These are phyloP conservation scores for Ctenicera cuprea DNA, from an alignment of 2,888 invertebrate genomes.

Conservation along the genomic window DNA sequence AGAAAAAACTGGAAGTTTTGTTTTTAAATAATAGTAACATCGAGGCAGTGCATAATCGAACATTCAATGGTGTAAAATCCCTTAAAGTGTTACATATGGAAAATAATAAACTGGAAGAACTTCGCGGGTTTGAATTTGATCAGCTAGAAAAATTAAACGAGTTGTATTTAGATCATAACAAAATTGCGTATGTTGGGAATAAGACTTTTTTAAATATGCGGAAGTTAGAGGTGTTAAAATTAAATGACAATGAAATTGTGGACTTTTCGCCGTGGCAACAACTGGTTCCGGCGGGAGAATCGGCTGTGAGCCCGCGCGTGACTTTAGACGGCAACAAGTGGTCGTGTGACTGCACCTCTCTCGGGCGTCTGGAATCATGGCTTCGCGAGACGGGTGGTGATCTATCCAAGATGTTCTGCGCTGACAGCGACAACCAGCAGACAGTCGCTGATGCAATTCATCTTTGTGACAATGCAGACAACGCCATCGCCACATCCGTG, in stretches of 20 bases:
- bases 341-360: constrained; percentile 88
- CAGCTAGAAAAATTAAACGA: constrained; percentile 83
- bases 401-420: constrained; percentile 82
- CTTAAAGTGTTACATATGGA: constrained; percentile 86
- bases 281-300: constrained; percentile 77
- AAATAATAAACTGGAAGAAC: constrained; percentile 82
- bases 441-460: constrained; percentile 75
- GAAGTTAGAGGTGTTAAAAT: constrained; percentile 81
- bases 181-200: constrained; percentile 83
- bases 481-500: constrained; percentile 78
- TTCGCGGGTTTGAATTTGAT: constrained; percentile 87
- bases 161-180: constrained; percentile 85
- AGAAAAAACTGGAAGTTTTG: constrained; percentile 86
- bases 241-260: constrained; percentile 86
- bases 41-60: constrained; percentile 85
- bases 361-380: constrained; percentile 83
- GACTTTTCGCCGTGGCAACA: constrained; percentile 82
- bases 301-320: constrained; percentile 77
- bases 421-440: constrained; percentile 74
- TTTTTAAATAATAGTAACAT: constrained; percentile 88
- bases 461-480: constrained; percentile 80
- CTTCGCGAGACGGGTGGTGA: constrained; percentile 80
- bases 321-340: constrained; percentile 87
- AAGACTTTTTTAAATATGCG: constrained; percentile 85
- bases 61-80: constrained; percentile 87